A percentile compares a stretch with the other conserved stretches of the same genome.
Conservation (phyloP, 1,140 invertebrate genomes). For the Chlorops oryzae region DNA sequence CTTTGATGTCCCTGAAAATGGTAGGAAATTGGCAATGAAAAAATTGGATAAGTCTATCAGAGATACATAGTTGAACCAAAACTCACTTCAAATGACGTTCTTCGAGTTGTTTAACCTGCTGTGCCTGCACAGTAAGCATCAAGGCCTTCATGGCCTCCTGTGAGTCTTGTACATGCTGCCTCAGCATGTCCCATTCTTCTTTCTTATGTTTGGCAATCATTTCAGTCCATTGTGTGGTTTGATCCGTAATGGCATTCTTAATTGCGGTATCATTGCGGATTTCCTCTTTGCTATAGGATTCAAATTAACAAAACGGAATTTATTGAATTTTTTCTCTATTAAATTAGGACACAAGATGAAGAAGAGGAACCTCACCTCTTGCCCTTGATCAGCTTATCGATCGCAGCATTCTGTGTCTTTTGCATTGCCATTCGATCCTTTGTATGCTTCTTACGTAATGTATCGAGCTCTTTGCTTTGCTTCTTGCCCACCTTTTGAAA, state of each 20-base stretch:
- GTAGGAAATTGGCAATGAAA: conserved; percentile 5
- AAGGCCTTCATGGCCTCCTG: conserved; percentile 78
- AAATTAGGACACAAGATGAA: not conserved
- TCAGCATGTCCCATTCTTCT: conserved; percentile 84
- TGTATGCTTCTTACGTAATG: conserved; percentile 83
- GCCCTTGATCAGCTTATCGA: conserved; percentile 91
- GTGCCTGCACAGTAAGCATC: conserved; percentile 75
- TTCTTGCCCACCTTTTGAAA: conserved; percentile 94
- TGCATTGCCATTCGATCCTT: conserved; percentile 90
- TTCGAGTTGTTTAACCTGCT: conserved; percentile 86
- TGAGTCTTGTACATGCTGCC: conserved; percentile 77
- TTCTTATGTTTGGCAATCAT: conserved; percentile 82
- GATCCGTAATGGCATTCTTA: conserved; percentile 75
- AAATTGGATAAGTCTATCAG: not conserved
- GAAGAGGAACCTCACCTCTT: conserved; percentile 63
- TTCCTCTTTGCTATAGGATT: conserved; percentile 64
- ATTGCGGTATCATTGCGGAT: conserved; percentile 71
- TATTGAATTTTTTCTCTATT: not conserved
- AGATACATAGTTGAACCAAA: not conserved
- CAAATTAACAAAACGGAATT: not conserved
- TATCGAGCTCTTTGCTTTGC: conserved; percentile 91
- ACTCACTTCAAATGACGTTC: conserved; percentile 77
- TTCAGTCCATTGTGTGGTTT: conserved; percentile 91
- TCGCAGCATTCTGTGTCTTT: conserved; percentile 88
- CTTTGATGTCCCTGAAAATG: conserved; percentile 83